A percentile compares a stretch with the other conserved stretches of the same genome.
These are phyloP conservation scores for Dasyprocta punctata DNA, from an alignment of 2,113 vertebrate genomes.

Conservation along the genomic window DNA sequence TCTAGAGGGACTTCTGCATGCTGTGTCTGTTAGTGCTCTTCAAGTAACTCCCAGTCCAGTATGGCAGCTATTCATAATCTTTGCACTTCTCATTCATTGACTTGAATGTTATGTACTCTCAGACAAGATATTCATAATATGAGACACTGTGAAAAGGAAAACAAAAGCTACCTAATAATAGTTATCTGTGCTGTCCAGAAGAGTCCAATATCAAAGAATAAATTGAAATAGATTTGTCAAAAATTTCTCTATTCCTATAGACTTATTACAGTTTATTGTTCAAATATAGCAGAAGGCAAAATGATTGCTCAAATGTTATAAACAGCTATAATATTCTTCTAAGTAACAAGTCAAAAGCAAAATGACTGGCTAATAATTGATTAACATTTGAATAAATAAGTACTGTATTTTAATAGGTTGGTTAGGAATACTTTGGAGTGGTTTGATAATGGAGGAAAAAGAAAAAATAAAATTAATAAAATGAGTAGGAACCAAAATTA, in stretches of 20 bases:
- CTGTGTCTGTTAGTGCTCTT: slow-evolving; percentile 54
- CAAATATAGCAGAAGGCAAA: slow-evolving; percentile 74
- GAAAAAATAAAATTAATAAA: not conserved
- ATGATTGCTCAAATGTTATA: slow-evolving; percentile 61
- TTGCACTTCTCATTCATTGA: slow-evolving; percentile 25
- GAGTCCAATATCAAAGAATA: slow-evolving; percentile 73
- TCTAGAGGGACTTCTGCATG: slow-evolving; percentile 61
- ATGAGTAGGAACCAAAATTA: not conserved
- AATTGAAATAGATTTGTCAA: slow-evolving; percentile 58
- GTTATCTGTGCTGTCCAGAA: slow-evolving; percentile 74
- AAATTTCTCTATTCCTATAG: slow-evolving; percentile 69
- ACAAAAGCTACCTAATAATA: slow-evolving; percentile 67
- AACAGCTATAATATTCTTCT: slow-evolving; percentile 66
- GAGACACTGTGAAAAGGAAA: slow-evolving; percentile 59
- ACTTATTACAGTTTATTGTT: slow-evolving; percentile 55
- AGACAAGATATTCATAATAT: slow-evolving; percentile 51
- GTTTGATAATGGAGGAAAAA: not conserved
- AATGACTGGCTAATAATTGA: slow-evolving; percentile 58
- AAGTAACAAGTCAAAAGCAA: slow-evolving; percentile 59
- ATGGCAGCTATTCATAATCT: slow-evolving; percentile 58
- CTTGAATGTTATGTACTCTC: slow-evolving; percentile 68
- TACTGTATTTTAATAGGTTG: slow-evolving; percentile 23
- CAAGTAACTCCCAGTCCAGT: slow-evolving; percentile 66
- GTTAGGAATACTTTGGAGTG: not conserved
- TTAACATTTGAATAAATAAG: not conserved